Conservation (phyloP, 2,888 invertebrate genomes). For the Heteromyza rotundicornis region DNA sequence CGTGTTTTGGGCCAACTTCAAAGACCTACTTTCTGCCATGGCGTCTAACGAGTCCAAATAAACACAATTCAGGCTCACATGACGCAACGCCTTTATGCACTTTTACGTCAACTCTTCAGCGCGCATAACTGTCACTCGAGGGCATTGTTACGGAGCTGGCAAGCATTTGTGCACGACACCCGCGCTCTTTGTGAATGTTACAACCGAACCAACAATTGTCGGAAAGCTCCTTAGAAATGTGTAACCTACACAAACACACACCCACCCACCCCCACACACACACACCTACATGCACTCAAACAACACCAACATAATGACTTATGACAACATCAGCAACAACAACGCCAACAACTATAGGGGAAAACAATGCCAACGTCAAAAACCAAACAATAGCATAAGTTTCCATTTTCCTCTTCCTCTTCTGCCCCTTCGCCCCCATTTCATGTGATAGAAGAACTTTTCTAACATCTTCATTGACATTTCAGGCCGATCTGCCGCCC, state of each 20-base stretch:
- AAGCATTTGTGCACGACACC: not conserved
- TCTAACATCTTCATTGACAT: not conserved
- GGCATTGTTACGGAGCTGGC: constrained; percentile 17
- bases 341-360: not conserved
- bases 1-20: too few species aligned
- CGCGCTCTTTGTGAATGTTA: not conserved
- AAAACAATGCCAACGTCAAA: constrained; percentile 37
- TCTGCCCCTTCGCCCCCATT: constrained; percentile 21
- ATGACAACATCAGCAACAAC: constrained; percentile 2
- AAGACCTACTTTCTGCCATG: constrained; percentile 5
- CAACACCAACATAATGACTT: not conserved
- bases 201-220: not conserved
- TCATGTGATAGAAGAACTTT: constrained; percentile 1
- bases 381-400: constrained; percentile 40
- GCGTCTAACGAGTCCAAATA: not conserved
- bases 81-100: constrained; percentile 12
- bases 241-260: not conserved
- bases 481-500: constrained; percentile 62
- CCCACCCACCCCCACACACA: not conserved
- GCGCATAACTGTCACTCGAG: constrained; percentile 30
- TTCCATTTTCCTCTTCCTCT: constrained; percentile 23
- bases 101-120: constrained; percentile 33
- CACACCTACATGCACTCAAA: constrained; percentile 3
- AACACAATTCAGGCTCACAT: too few species aligned
- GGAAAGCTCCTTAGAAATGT: not conserved